phyloP scores from a whole-genome alignment of 1,140 invertebrate genomes.

The Halictus rubicundus region DNA sequence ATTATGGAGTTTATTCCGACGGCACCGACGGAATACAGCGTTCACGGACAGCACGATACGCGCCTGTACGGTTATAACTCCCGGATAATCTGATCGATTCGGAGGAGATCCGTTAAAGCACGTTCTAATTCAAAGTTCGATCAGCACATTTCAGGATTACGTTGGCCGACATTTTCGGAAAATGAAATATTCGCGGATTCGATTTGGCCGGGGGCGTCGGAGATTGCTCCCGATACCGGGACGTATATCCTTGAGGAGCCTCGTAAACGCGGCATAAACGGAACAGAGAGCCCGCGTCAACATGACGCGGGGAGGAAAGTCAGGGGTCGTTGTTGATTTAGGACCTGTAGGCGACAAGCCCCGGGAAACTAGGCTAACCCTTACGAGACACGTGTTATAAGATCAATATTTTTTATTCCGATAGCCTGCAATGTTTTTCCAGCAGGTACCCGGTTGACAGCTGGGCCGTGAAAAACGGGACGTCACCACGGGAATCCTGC shows the following conservation, averaged over 20 bases:
- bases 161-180: neutral
- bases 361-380: conserved; percentile 62
- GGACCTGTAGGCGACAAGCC: conserved; percentile 65
- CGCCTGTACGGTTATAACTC: conserved; percentile 20
- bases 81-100: conserved; percentile 40
- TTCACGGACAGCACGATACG: conserved; percentile 3
- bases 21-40: neutral
- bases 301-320: conserved; percentile 51
- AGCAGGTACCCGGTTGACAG: neutral
- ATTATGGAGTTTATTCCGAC: neutral
- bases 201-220: conserved; percentile 4
- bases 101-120: conserved; percentile 21
- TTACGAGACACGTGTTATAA: conserved; percentile 64
- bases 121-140: conserved; percentile 36
- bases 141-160: conserved; percentile 45
- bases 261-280: conserved; percentile 58
- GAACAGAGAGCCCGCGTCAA: conserved; percentile 60
- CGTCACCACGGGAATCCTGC: neutral
- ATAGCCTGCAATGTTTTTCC: conserved; percentile 29
- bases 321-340: conserved; percentile 67
- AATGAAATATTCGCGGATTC: conserved; percentile 38
- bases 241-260: conserved; percentile 34
- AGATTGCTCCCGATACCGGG: conserved; percentile 7
- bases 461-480: neutral
- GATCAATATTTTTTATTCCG: conserved; percentile 69